These are phyloP conservation scores for Polymixis flavicincta DNA, from an alignment of 2,888 invertebrate species.

Conservation along the genomic window DNA sequence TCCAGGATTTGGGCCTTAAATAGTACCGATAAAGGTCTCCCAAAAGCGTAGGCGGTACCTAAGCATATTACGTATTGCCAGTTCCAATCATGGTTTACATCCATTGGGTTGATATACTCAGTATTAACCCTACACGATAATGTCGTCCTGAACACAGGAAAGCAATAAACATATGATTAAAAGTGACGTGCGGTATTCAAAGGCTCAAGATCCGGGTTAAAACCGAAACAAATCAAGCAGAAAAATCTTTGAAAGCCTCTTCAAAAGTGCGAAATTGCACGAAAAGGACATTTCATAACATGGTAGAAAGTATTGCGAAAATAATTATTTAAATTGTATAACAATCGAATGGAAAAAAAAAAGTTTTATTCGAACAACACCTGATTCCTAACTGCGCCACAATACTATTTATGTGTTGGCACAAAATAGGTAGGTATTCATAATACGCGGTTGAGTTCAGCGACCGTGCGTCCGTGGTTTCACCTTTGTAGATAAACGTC, in stretches of 20 bases:
- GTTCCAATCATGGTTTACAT: slow-evolving; percentile 9
- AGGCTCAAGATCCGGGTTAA: slow-evolving; percentile 26
- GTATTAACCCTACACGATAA: slow-evolving; percentile 5
- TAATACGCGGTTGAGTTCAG: slow-evolving; percentile 81
- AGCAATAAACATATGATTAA: slow-evolving; percentile 4
- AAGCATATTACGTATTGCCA: slow-evolving; percentile 24
- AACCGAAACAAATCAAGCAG: slow-evolving; percentile 2
- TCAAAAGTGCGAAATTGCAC: neutral
- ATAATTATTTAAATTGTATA: slow-evolving; percentile 49
- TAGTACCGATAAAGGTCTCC: slow-evolving; percentile 14
- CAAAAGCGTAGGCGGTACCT: slow-evolving; percentile 38
- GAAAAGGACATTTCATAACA: slow-evolving; percentile 35
- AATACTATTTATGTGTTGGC: slow-evolving; percentile 73
- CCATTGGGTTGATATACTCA: neutral
- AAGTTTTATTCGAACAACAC: slow-evolving; percentile 58
- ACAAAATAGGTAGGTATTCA: slow-evolving; percentile 81
- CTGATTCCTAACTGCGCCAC: slow-evolving; percentile 75
- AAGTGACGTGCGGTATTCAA: slow-evolving; percentile 4
- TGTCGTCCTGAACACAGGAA: neutral
- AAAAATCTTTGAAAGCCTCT: slow-evolving; percentile 12
- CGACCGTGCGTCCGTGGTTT: slow-evolving; percentile 86
- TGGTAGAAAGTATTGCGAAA: slow-evolving; percentile 14
- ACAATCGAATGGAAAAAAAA: slow-evolving; percentile 58
- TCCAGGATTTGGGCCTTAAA: slow-evolving; percentile 30
- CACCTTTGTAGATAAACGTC: slow-evolving; percentile 89